Evolutionary conservation across 2,888 invertebrate species (phyloP).

Genomic region (Meteorus cinctellus): DNA sequence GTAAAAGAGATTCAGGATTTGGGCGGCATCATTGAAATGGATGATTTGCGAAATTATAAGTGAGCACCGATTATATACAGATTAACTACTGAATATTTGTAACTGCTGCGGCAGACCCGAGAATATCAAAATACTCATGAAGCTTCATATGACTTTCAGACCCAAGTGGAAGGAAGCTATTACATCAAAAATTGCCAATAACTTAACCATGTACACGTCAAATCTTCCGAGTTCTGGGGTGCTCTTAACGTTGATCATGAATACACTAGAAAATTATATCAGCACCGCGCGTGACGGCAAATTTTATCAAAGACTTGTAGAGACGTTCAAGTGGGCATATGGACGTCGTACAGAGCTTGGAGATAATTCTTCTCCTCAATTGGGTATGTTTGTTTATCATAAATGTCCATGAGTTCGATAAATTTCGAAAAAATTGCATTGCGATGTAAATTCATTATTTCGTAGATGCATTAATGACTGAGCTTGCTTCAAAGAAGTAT

Average conservation of each 20-base stretch:
- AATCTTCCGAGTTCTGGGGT: slow-evolving; percentile 92
- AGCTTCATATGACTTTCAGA: slow-evolving; percentile 71
- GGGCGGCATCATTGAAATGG: slow-evolving; percentile 85
- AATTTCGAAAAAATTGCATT: background rate
- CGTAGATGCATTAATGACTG: slow-evolving; percentile 62
- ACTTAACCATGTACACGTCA: slow-evolving; percentile 83
- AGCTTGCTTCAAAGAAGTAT: slow-evolving; percentile 79
- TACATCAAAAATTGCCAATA: slow-evolving; percentile 74
- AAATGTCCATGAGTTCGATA: background rate
- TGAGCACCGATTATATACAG: slow-evolving; percentile 65
- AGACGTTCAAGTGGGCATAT: slow-evolving; percentile 94
- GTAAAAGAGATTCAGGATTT: slow-evolving; percentile 80
- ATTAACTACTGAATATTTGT: background rate
- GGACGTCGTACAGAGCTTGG: slow-evolving; percentile 90
- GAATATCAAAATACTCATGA: background rate
- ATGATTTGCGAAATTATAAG: slow-evolving; percentile 85
- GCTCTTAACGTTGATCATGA: slow-evolving; percentile 86
- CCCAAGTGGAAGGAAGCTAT: slow-evolving; percentile 80
- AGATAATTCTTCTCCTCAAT: slow-evolving; percentile 84
- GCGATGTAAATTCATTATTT: background rate
- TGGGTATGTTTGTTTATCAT: slow-evolving; percentile 75
- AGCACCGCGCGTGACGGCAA: slow-evolving; percentile 80
- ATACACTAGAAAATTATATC: slow-evolving; percentile 84
- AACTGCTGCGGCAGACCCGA: background rate
- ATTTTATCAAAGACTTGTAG: slow-evolving; percentile 78